Percentiles rank a stretch among this genome's conserved stretches.
Conservation (phyloP, 2,113 vertebrate genomes). For the Elephas maximus region DNA sequence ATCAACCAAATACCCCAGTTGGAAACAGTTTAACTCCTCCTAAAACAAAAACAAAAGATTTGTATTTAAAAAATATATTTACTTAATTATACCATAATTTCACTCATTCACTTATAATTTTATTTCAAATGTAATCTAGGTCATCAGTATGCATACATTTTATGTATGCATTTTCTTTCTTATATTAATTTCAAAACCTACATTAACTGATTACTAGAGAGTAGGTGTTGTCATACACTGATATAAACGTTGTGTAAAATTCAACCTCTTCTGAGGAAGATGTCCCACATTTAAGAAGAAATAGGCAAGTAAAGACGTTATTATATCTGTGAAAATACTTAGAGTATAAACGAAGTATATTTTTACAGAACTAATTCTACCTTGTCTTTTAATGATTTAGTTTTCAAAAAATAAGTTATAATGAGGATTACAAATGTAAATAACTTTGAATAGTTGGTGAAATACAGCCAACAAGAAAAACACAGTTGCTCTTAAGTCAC, state of each 20-base stretch:
- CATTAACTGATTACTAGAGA: not conserved
- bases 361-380: not conserved
- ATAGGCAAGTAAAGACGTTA: not conserved
- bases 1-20: not conserved
- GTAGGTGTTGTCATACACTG: not conserved
- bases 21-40: not conserved
- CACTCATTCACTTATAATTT: not conserved
- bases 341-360: not conserved
- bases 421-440: not conserved
- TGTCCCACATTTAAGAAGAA: not conserved
- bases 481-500: too few relatives aligned
- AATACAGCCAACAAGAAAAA: not conserved
- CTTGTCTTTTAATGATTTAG: not conserved
- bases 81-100: not conserved
- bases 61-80: not conserved
- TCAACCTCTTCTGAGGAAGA: not conserved
- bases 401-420: constrained; percentile 20
- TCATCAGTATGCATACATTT: not conserved
- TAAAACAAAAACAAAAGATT: not conserved
- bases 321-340: constrained; percentile 23
- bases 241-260: constrained; percentile 44
- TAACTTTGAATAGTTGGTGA: not conserved
- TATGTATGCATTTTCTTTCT: not conserved
- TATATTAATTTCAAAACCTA: not conserved
- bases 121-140: constrained; percentile 25